Conservation (phyloP, 2,888 invertebrate genomes). For the Cyaniris semiargus region DNA sequence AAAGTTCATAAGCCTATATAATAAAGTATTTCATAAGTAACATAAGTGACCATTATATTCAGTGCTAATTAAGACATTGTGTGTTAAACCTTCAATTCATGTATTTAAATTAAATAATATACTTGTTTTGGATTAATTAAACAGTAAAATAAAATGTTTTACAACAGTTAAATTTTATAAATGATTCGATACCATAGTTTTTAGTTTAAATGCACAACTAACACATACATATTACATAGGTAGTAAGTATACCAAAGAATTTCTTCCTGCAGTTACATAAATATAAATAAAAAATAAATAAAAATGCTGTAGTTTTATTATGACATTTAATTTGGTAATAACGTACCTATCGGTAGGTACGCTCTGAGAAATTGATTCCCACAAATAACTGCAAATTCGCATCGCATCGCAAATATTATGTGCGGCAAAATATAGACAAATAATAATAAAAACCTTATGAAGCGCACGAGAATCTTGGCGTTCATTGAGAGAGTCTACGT, state of each 20-base stretch:
- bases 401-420: too few species aligned
- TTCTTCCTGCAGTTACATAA: background rate
- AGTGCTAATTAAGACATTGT: too few species aligned
- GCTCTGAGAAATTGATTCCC: too few species aligned
- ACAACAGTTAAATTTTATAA: background rate
- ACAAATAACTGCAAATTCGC: too few species aligned
- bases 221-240: background rate
- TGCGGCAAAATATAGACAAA: too few species aligned
- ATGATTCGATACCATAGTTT: background rate
- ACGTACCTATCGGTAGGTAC: background rate
- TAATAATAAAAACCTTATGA: too few species aligned
- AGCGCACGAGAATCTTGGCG: too few species aligned
- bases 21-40: background rate
- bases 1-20: background rate
- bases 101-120: background rate
- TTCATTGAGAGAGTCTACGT: too few species aligned
- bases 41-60: background rate
- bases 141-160: background rate
- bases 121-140: background rate
- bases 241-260: conserved; percentile 6
- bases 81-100: too few species aligned
- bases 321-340: background rate
- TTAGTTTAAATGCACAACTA: background rate
- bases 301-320: conserved; percentile 1
- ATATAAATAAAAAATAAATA: background rate